Conservation (phyloP, 1,140 invertebrate genomes). For the Heliothis virescens region DNA sequence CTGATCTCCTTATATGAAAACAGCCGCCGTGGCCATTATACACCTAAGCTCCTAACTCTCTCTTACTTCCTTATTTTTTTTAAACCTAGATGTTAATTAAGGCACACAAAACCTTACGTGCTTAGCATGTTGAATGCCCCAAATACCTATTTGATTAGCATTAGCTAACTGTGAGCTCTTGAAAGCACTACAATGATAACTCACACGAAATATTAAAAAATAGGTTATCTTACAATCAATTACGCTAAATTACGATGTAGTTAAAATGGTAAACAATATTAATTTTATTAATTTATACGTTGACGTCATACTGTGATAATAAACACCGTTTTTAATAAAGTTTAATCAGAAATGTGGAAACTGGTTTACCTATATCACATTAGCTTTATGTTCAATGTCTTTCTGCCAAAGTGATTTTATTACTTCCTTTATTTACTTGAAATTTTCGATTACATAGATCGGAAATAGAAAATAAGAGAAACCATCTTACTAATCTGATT, state of each 20-base stretch:
- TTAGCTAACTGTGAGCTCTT: neutral
- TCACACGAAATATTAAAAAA: constrained; percentile 15
- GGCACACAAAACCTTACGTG: neutral
- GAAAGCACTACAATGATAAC: constrained; percentile 31
- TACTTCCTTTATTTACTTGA: neutral
- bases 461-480: no score
- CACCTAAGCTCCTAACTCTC: no score
- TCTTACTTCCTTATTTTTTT: no score
- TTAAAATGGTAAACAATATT: neutral
- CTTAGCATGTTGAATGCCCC: constrained; percentile 15
- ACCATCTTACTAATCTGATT: no score
- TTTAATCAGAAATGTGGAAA: neutral
- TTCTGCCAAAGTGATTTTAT: neutral
- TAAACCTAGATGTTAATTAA: no score
- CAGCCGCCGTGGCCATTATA: no score
- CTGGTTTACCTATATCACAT: neutral
- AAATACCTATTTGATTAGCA: constrained; percentile 8
- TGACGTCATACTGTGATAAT: neutral
- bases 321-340: neutral
- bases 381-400: neutral
- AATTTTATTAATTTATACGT: neutral
- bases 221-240: constrained; percentile 2
- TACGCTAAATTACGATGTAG: neutral
- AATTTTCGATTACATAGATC: neutral
- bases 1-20: no score